Evolutionary conservation across 2,888 invertebrate genomes (phyloP).

Genomic region (Lobophora halterata): DNA sequence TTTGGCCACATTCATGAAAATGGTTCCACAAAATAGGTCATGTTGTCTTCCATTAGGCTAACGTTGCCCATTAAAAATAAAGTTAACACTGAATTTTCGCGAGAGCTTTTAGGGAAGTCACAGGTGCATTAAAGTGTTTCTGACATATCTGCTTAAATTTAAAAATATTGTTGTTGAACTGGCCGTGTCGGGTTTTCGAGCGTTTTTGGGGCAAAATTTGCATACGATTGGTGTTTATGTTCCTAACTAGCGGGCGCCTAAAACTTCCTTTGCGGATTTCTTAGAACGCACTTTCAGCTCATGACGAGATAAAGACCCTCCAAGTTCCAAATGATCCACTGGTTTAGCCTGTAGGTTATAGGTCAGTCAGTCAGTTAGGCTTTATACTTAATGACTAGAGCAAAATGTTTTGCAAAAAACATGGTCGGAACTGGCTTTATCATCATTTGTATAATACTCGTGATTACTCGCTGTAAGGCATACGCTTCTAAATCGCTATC

Average conservation of each 20-base stretch:
- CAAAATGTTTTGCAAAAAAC: too few relatives aligned
- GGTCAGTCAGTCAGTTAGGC: too few relatives aligned
- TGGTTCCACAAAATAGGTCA: slow-evolving; percentile 71
- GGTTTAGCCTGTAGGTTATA: too few relatives aligned
- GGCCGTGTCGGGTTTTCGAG: background rate
- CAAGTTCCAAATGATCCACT: too few relatives aligned
- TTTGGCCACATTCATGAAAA: slow-evolving; percentile 66
- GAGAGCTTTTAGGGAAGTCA: slow-evolving; percentile 68
- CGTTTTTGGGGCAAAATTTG: background rate
- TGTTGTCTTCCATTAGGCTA: slow-evolving; percentile 72
- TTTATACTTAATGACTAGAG: too few relatives aligned
- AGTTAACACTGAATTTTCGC: slow-evolving; percentile 63
- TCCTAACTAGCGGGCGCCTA: background rate
- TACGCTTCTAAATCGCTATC: too few relatives aligned
- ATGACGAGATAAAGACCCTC: too few relatives aligned
- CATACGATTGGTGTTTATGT: background rate
- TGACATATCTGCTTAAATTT: slow-evolving; percentile 58
- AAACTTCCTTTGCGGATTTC: too few relatives aligned
- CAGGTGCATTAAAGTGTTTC: slow-evolving; percentile 72
- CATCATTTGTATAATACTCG: too few relatives aligned
- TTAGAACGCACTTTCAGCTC: too few relatives aligned
- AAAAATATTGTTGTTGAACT: slow-evolving; percentile 51
- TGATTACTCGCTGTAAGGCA: too few relatives aligned
- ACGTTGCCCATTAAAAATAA: slow-evolving; percentile 74
- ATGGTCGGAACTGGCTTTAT: too few relatives aligned